Base-by-base conservation (phyloP, 2,113 vertebrate genomes). In the Neomonachus schauinslandi region DNA sequence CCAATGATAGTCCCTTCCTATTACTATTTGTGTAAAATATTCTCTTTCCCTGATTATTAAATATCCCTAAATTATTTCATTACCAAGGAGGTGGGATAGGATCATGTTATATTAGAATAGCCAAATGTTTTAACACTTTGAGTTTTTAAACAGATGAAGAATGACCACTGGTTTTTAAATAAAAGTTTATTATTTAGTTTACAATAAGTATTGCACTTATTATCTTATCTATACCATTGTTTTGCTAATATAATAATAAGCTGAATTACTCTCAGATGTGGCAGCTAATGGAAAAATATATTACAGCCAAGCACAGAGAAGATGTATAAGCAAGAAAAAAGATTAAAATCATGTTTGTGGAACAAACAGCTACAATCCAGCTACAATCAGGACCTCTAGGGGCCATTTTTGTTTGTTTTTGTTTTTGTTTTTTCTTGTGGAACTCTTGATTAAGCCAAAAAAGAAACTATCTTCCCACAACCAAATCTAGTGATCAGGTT, bases 181-280 rank as follows among this genome's bases (percentile, higher is more conserved):
- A 93, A 90, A 91, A 65, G 7, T 94, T 85, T 95, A 33, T 89
- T 95, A 77, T 98, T 96, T 96, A 49, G 91, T 77, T 53, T 97
- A 85, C 16, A 95, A 14, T 63, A 96, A 96, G 8, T 55, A n/a
- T 94, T 77, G 7, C 53, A 67, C 89, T 49, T 80, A 24, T 87
- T 95, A 71, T 97, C 69, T 96, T 55, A 24, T 76, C 22, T 79
- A 5, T 67, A 53, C 59, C n/a, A 86, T 1, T 79, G 21, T 65
- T 91, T 85, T 94, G 55, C 59, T 96, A 74, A 67, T 55, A 82
- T 31, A 13, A 6, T 94, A 80, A 86, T 51, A 97, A 89, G 18
- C 24, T 59, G 39, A 97, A 86, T 89, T 89, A 71, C 9, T 92
- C 28, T 95, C 36, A 51, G 19, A 18, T 89, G 5, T 92, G 42